Evolutionary conservation across 2,888 invertebrate species (phyloP), one percentile per base, ranked within the genome.

Genomic region (Xestia c-nigrum): DNA sequence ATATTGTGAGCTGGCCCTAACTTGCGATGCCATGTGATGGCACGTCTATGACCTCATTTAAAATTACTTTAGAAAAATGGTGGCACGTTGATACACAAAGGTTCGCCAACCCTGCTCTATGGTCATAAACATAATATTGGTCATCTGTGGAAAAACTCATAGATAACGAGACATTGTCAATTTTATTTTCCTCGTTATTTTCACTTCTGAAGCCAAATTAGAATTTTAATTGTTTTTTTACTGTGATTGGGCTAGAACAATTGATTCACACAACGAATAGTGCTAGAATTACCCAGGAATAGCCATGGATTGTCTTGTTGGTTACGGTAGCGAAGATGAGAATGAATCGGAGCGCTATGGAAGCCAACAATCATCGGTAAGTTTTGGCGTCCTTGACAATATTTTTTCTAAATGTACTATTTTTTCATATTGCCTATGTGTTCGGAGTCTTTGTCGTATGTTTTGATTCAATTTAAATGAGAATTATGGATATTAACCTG

Each of bases 241-340:
- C 40, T 70, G 83, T 59, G 71, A 71, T 78, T 67, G 50, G 40
- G 19, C 40, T 57, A 55, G 38, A 16, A 73, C 43, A 72, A 68
- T 52, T 24, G 19, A 46, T 57, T 74, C 12, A 52, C 46, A n/a
- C 12, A 47, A 40, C 9, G n/a, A 2, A 69, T 55, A 74, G 55
- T 72, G 64, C 31, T n/a, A 74, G 47, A 78, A 59, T 68, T 46
- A 67, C 31, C 47, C 43, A 73, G 40, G 7, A 72, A 80, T 67
- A 75, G 72, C 66, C 50, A 98, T 98, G 98, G 98, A 98, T 94
- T 98, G 98, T 67, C 95, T 98, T 80, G 97, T 98, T 81, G 98
- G 97, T 91, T 98, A 98, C 92, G 98, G 97, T 84, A 98, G 98
- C 93, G 98, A 98, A 90, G 98, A 98, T 89, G 98, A 98, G 82